Percentiles rank a stretch among this genome's conserved stretches.
These are phyloP conservation scores for Vidua macroura DNA, from an alignment of 2,113 vertebrate species.

Conservation along the genomic window DNA sequence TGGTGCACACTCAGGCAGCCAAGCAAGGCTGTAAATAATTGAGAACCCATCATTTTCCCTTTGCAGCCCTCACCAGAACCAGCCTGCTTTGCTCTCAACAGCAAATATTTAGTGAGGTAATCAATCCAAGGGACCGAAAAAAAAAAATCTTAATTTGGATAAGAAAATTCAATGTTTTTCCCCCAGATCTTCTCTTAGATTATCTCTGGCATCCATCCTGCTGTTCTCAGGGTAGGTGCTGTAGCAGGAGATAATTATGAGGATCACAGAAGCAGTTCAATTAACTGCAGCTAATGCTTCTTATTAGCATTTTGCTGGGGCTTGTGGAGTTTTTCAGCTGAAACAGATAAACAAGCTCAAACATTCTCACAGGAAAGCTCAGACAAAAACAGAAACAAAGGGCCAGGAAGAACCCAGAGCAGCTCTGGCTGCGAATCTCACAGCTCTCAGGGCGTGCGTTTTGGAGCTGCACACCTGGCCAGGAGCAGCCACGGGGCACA, in stretches of 20 bases:
- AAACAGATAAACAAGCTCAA: constrained; percentile 38
- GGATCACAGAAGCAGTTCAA: constrained; percentile 34
- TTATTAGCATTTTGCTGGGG: constrained; percentile 50
- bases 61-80: background rate
- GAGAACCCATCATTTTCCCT: background rate
- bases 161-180: constrained; percentile 28
- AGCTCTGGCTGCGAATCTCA: background rate
- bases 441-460: fast-evolving
- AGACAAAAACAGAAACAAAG: background rate
- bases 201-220: constrained; percentile 15
- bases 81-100: background rate
- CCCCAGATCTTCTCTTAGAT: background rate
- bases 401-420: background rate
- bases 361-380: background rate
- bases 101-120: constrained; percentile 42
- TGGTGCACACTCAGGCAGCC: background rate
- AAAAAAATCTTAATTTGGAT: constrained; percentile 12
- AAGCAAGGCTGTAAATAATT: constrained; percentile 45
- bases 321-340: constrained; percentile 26
- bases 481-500: background rate
- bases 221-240: background rate
- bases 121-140: background rate
- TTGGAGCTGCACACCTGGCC: background rate
- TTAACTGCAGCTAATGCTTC: constrained; percentile 57
- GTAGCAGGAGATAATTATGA: constrained; percentile 26